A percentile compares a stretch with the other conserved stretches of the same genome.
Conservation (phyloP, 2,888 invertebrate species). For the Rhingia campestris region DNA sequence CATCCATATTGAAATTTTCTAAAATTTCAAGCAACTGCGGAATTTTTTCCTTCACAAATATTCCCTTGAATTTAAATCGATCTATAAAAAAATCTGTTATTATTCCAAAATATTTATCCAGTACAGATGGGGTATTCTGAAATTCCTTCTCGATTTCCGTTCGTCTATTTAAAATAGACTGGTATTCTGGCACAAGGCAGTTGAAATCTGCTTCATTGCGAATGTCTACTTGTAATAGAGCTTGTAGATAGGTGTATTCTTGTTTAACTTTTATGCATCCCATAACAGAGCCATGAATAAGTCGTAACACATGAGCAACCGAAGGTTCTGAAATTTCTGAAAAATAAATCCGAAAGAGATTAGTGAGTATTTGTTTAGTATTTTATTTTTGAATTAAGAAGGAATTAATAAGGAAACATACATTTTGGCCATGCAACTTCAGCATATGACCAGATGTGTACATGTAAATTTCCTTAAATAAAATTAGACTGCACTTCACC, state of each 20-base stretch:
- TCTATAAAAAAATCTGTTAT: constrained; percentile 77
- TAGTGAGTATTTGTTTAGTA: neutral
- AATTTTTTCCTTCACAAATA: constrained; percentile 75
- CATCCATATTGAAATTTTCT: constrained; percentile 74
- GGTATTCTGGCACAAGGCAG: constrained; percentile 75
- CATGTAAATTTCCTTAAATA: too few relatives aligned
- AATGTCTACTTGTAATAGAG: constrained; percentile 76
- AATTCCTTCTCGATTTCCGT: constrained; percentile 73
- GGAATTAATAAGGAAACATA: neutral
- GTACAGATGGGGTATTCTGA: constrained; percentile 63
- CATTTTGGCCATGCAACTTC: too few relatives aligned
- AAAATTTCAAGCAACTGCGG: constrained; percentile 72
- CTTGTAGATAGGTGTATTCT: constrained; percentile 75
- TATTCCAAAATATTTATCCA: constrained; percentile 75
- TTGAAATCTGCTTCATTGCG: constrained; percentile 75
- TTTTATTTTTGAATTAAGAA: neutral
- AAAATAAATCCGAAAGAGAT: constrained; percentile 1
- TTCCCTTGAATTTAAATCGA: constrained; percentile 76
- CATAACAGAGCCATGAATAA: constrained; percentile 75
- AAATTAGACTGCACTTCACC: too few relatives aligned
- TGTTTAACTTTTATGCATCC: constrained; percentile 69
- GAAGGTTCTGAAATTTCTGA: constrained; percentile 75
- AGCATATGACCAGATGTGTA: too few relatives aligned
- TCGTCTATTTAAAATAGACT: constrained; percentile 74
- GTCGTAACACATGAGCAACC: constrained; percentile 73